These are phyloP conservation scores for Porites divaricata DNA, from an alignment of 92 coral and sea anemone species.

Conservation along the genomic window DNA sequence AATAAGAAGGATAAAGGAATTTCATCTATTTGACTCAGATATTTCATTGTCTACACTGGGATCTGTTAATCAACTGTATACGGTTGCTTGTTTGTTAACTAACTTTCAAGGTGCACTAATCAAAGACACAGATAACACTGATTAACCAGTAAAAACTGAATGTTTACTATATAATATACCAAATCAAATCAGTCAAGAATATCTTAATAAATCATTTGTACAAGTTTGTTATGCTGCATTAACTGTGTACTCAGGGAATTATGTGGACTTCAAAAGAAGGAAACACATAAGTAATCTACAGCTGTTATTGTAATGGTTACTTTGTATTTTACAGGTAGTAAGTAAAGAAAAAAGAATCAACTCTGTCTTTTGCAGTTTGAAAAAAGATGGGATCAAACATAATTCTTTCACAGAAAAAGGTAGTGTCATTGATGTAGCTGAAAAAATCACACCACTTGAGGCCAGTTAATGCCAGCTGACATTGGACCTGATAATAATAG, in stretches of 20 bases:
- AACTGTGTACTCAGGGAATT: too few species aligned
- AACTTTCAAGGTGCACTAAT: conserved; percentile 64
- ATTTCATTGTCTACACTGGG: conserved; percentile 40
- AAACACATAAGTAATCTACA: too few species aligned
- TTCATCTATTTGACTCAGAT: conserved; percentile 58
- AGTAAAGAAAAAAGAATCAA: conserved; percentile 47
- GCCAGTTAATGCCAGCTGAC: conserved; percentile 60
- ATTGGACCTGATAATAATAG: conserved; percentile 59
- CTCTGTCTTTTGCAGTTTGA: conserved; percentile 46
- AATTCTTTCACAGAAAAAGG: conserved; percentile 42
- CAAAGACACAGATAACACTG: neutral
- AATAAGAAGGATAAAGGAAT: conserved; percentile 65
- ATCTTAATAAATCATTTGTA: too few species aligned
- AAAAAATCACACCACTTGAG: conserved; percentile 55
- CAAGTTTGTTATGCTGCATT: too few species aligned
- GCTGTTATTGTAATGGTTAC: too few species aligned
- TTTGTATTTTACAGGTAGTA: conserved; percentile 43
- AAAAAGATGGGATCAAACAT: conserved; percentile 43
- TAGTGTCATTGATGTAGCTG: conserved; percentile 2
- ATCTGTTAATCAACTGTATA: conserved; percentile 55
- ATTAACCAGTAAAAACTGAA: neutral
- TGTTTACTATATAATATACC: too few species aligned
- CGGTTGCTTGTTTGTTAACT: conserved; percentile 54
- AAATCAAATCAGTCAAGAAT: too few species aligned
- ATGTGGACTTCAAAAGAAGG: too few species aligned